These are phyloP conservation scores for Chrosomus eos DNA, from an alignment of 2,797 vertebrate species.

Conservation along the genomic window DNA sequence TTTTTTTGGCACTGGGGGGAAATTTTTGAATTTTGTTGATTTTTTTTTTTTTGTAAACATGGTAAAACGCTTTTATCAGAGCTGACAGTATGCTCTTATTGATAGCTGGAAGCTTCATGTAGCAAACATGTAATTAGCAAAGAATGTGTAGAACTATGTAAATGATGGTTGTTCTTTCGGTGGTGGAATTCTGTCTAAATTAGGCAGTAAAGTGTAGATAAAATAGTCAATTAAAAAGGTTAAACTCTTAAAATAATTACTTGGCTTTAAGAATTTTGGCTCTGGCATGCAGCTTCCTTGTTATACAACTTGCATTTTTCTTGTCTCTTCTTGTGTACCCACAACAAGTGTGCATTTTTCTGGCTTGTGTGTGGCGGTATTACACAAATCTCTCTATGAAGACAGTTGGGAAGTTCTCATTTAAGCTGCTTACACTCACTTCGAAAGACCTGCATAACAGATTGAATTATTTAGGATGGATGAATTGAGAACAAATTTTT, in stretches of 20 bases:
- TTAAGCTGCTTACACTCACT: conserved; percentile 46
- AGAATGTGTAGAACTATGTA: not conserved
- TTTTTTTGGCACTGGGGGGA: not conserved
- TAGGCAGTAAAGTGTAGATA: not conserved
- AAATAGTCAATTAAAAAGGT: not conserved
- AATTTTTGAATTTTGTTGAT: not conserved
- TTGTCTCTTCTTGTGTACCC: conserved; percentile 6
- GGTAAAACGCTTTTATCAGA: not conserved
- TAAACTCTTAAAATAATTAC: conserved; percentile 3
- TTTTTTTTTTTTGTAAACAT: not conserved
- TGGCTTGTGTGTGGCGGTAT: conserved; percentile 11
- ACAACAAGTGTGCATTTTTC: conserved; percentile 18
- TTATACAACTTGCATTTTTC: not conserved
- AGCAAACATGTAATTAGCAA: not conserved
- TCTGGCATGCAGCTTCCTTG: not conserved
- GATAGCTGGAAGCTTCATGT: not conserved
- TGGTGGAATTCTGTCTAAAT: not conserved
- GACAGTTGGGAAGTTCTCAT: conserved; percentile 31
- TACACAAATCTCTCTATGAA: conserved; percentile 33
- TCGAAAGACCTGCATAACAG: conserved; percentile 48
- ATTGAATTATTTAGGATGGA: conserved; percentile 46
- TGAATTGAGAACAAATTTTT: conserved; percentile 28
- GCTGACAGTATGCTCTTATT: not conserved
- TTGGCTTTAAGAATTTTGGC: not conserved
- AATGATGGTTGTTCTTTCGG: not conserved